A percentile compares a stretch with the other conserved stretches of the same genome.
Conservation (phyloP, 2,888 invertebrate species). For the Pristionchus exspectatus region DNA sequence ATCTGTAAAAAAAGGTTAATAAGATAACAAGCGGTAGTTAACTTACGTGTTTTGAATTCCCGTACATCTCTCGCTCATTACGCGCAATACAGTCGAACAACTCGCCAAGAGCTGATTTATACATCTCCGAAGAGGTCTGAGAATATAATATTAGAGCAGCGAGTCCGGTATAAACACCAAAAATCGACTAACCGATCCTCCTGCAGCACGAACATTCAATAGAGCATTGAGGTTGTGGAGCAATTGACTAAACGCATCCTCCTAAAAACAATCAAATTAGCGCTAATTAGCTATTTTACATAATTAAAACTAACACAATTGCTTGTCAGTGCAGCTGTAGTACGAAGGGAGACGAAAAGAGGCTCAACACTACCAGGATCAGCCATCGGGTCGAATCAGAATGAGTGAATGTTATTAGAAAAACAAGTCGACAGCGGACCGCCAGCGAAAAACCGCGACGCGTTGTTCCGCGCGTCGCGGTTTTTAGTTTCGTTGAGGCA, state of each 20-base stretch:
- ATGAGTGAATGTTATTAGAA: background rate
- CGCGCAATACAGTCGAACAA: background rate
- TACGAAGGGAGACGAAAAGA: slow-evolving; percentile 16
- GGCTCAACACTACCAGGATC: slow-evolving; percentile 12
- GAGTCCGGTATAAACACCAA: background rate
- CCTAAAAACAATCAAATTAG: background rate
- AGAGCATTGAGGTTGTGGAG: background rate
- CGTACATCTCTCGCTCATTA: slow-evolving; percentile 12
- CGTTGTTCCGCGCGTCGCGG: too few relatives aligned
- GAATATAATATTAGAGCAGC: too few relatives aligned
- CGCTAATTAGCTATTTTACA: background rate
- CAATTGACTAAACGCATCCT: slow-evolving; percentile 10
- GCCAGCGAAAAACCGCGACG: too few relatives aligned
- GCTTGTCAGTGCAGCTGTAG: background rate
- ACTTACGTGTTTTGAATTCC: slow-evolving; percentile 13
- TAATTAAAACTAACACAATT: background rate
- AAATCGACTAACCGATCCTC: slow-evolving; percentile 11
- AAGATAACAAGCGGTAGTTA: background rate
- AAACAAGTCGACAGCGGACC: background rate
- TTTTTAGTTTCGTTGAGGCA: too few relatives aligned
- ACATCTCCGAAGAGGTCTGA: slow-evolving; percentile 1
- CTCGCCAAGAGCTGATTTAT: background rate
- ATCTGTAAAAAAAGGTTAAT: background rate
- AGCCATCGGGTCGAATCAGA: background rate
- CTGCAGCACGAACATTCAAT: background rate